These are phyloP conservation scores for Drosophila mayaguana DNA, from an alignment of 2,888 invertebrate species.

Conservation along the genomic window DNA sequence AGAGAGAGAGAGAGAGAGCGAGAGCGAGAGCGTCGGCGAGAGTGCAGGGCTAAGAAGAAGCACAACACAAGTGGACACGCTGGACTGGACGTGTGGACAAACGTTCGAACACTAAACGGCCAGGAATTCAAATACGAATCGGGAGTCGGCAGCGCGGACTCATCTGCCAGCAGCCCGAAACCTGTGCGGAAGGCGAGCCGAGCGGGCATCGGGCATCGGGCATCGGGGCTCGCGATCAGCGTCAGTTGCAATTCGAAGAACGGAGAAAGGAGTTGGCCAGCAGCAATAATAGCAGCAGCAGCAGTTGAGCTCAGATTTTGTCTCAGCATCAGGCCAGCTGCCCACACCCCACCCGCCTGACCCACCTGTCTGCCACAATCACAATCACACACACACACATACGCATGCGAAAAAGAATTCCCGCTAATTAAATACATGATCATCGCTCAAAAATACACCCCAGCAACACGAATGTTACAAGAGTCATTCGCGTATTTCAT, in stretches of 20 bases:
- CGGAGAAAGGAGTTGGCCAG: conserved; percentile 55
- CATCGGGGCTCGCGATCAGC: conserved; percentile 27
- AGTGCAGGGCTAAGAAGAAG: background rate
- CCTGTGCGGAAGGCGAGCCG: conserved; percentile 53
- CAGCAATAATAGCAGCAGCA: conserved; percentile 18
- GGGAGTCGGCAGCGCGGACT: conserved; percentile 12
- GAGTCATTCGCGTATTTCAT: conserved; percentile 50
- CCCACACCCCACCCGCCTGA: background rate
- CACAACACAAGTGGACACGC: conserved; percentile 61
- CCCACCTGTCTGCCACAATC: background rate
- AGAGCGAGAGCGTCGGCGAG: background rate
- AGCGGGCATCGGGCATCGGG: conserved; percentile 19
- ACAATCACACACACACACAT: conserved; percentile 1
- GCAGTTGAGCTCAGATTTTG: conserved; percentile 6
- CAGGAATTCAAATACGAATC: conserved; percentile 46
- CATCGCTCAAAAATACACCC: conserved; percentile 67
- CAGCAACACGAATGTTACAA: conserved; percentile 43
- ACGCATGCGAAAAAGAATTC: conserved; percentile 47
- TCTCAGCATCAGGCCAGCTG: conserved; percentile 13
- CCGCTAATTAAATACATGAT: conserved; percentile 79
- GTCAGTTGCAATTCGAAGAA: conserved; percentile 54
- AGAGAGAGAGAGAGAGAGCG: background rate
- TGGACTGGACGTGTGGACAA: conserved; percentile 85
- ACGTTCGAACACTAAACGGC: conserved; percentile 85
- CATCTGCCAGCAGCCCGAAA: conserved; percentile 46